Percentiles rank a stretch among this genome's conserved stretches.
Conservation (phyloP, 2,797 vertebrate species). For the Malacoraja senta region DNA sequence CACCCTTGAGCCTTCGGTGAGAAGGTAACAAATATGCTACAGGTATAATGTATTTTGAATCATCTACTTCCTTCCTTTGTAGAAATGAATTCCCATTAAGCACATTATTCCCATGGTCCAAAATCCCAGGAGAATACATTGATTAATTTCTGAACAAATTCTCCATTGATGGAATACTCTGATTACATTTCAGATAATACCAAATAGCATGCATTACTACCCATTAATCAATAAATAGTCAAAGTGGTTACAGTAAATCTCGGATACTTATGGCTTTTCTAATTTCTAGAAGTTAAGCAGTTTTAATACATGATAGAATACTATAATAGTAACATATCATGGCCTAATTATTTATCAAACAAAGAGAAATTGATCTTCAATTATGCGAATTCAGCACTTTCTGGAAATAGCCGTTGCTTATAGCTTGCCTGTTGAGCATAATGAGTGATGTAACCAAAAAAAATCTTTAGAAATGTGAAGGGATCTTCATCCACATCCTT, state of each 20-base stretch:
- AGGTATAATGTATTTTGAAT: background rate
- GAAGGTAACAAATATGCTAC: background rate
- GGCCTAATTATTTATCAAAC: background rate
- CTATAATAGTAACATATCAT: background rate
- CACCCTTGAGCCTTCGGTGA: background rate
- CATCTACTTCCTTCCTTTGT: background rate
- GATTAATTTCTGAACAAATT: background rate
- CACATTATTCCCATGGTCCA: background rate
- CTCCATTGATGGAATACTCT: slow-evolving; percentile 15
- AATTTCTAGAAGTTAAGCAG: background rate
- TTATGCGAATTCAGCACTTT: background rate
- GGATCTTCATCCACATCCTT: background rate
- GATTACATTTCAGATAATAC: background rate
- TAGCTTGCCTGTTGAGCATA: background rate
- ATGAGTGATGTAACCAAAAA: background rate
- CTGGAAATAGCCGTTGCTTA: background rate
- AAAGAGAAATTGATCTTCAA: background rate
- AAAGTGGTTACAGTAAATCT: background rate
- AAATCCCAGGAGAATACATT: background rate
- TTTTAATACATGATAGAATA: background rate
- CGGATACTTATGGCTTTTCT: background rate
- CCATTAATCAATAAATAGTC: background rate
- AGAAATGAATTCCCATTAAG: background rate
- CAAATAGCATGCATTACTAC: background rate
- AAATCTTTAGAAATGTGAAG: background rate